Evolutionary conservation across 2,797 vertebrate genomes (phyloP).

Genomic region (Rhinatrema bivittatum): DNA sequence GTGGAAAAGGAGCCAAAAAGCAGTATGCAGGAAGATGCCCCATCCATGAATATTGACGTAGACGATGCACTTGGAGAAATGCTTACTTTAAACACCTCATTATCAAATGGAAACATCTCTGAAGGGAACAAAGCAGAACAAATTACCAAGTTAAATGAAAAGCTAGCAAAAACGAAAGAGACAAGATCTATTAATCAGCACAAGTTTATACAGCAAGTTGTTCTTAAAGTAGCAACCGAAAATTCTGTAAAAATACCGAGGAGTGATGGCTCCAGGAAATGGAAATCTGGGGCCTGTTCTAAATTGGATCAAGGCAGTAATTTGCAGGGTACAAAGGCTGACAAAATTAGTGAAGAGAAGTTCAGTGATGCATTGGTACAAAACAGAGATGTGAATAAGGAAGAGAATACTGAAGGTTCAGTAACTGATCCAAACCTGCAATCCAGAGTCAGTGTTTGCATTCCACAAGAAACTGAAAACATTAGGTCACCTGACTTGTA

Average conservation of each 20-base stretch:
- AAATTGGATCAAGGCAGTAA: slow-evolving; percentile 16
- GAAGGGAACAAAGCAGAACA: background rate
- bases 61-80: background rate
- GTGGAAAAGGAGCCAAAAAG: no score
- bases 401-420: slow-evolving; percentile 11
- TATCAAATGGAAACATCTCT: slow-evolving; percentile 3
- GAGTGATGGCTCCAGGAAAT: background rate
- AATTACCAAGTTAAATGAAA: no score
- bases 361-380: background rate
- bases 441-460: slow-evolving; percentile 14
- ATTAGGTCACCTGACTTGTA: slow-evolving; percentile 32
- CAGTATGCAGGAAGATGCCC: background rate
- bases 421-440: slow-evolving; percentile 10
- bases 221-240: background rate
- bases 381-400: slow-evolving; percentile 10
- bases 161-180: no score
- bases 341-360: slow-evolving; percentile 4
- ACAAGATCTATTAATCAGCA: slow-evolving; percentile 4
- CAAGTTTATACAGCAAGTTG: background rate
- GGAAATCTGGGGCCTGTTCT: slow-evolving; percentile 2
- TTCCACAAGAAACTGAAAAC: slow-evolving; percentile 10
- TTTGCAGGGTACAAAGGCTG: slow-evolving; percentile 13
- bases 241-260: background rate
- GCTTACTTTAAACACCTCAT: background rate
- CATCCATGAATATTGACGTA: background rate